Evolutionary conservation across 2,888 invertebrate genomes (phyloP).

Genomic region (Pollenia labialis): DNA sequence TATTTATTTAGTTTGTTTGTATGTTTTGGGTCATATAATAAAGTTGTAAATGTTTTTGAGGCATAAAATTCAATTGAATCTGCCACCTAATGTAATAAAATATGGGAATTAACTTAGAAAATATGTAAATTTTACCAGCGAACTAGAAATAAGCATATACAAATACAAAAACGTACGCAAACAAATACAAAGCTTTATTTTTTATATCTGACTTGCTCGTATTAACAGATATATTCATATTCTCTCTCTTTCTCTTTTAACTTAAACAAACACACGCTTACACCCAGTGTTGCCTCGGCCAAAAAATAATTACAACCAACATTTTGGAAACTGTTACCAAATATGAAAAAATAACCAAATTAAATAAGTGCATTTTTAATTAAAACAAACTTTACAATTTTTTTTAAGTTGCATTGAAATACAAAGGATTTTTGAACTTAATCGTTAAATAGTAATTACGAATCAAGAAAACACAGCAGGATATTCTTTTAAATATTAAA

Average conservation of each 20-base stretch:
- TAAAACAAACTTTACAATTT: no score
- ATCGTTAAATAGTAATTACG: no score
- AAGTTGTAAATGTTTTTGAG: slow-evolving; percentile 66
- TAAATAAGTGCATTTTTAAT: no score
- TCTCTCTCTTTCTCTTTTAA: background rate
- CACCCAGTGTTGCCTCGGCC: background rate
- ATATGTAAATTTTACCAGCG: slow-evolving; percentile 59
- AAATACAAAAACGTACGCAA: background rate
- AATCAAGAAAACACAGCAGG: no score
- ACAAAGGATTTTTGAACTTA: no score
- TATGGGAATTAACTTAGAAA: slow-evolving; percentile 59
- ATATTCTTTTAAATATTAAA: no score
- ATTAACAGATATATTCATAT: background rate
- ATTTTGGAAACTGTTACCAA: no score
- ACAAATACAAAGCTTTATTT: background rate
- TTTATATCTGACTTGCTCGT: background rate
- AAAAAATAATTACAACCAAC: background rate
- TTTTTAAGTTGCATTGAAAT: no score
- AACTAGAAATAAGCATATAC: background rate
- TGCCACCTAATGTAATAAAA: slow-evolving; percentile 63
- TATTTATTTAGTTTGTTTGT: slow-evolving; percentile 57
- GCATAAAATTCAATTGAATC: slow-evolving; percentile 70
- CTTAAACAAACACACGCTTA: background rate
- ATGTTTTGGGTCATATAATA: slow-evolving; percentile 51
- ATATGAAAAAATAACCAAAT: no score